phyloP scores from a whole-genome alignment of 2,888 invertebrate species.

The Nudaria mundana region DNA sequence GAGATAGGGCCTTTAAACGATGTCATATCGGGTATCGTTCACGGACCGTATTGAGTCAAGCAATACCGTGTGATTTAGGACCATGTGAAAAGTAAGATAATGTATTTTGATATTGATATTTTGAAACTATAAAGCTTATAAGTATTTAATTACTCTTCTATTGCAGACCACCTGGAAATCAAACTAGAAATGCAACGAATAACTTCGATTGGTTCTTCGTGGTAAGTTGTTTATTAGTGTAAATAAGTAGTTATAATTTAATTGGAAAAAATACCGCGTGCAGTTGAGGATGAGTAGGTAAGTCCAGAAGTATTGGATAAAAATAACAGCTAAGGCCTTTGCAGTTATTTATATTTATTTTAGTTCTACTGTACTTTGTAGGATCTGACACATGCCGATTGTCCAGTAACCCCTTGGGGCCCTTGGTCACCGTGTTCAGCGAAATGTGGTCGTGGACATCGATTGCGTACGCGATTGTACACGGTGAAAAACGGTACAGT shows the following conservation, averaged over 20 bases:
- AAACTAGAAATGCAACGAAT: slow-evolving; percentile 53
- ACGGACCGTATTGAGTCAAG: slow-evolving; percentile 65
- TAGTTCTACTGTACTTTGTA: slow-evolving; percentile 16
- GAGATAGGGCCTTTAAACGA: slow-evolving; percentile 82
- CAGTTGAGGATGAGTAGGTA: too few relatives aligned
- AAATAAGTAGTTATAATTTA: too few relatives aligned
- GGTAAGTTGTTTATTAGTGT: slow-evolving; percentile 51
- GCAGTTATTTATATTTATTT: too few relatives aligned
- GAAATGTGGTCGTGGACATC: slow-evolving; percentile 87
- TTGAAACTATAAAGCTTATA: too few relatives aligned
- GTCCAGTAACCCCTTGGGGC: slow-evolving; percentile 87
- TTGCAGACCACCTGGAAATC: slow-evolving; percentile 54
- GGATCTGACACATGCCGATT: slow-evolving; percentile 64
- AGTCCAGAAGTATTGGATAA: too few relatives aligned
- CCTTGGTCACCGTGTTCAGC: slow-evolving; percentile 91
- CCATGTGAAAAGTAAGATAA: slow-evolving; percentile 56
- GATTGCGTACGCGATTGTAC: slow-evolving; percentile 77
- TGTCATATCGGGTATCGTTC: slow-evolving; percentile 77
- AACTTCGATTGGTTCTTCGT: slow-evolving; percentile 69
- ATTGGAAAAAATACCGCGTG: too few relatives aligned
- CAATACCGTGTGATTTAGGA: slow-evolving; percentile 66
- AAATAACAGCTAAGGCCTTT: too few relatives aligned
- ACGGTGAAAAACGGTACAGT: slow-evolving; percentile 40
- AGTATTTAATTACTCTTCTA: slow-evolving; percentile 4
- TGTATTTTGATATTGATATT: neutral